A percentile compares a stretch with the other conserved stretches of the same genome.
Conservation (phyloP, 2,797 vertebrate genomes). For the Adelosebastes latens region DNA sequence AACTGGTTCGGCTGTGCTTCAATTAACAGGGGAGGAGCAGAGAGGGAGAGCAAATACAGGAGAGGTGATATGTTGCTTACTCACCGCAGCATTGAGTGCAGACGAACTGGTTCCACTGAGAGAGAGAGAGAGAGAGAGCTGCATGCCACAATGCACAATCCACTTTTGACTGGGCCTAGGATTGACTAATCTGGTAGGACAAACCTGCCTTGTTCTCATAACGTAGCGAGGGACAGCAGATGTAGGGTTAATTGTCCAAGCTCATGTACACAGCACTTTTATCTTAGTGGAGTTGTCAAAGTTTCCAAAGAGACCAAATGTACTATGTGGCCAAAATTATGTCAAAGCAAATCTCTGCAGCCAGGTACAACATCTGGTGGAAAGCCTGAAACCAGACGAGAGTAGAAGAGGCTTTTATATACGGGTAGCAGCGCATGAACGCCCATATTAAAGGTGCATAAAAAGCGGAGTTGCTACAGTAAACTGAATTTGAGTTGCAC, state of each 20-base stretch:
- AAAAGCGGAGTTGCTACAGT: background rate
- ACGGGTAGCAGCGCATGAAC: background rate
- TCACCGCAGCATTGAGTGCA: background rate
- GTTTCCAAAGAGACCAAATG: background rate
- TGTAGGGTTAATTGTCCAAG: background rate
- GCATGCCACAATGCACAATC: background rate
- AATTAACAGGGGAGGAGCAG: slow-evolving; percentile 12
- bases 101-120: slow-evolving; percentile 59
- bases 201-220: background rate
- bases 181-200: background rate
- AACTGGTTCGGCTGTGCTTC: slow-evolving; percentile 36
- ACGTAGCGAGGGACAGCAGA: background rate
- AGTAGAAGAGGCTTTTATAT: background rate
- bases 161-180: background rate
- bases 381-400: background rate
- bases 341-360: background rate
- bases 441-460: background rate
- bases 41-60: slow-evolving; percentile 44
- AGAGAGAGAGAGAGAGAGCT: background rate
- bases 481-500: background rate
- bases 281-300: background rate
- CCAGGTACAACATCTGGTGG: background rate
- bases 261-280: background rate
- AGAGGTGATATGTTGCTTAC: slow-evolving; percentile 23
- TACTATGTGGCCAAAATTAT: background rate